A percentile compares a stretch with the other conserved stretches of the same genome.
Conservation (phyloP, 2,888 invertebrate genomes). For the Anorthoa munda region DNA sequence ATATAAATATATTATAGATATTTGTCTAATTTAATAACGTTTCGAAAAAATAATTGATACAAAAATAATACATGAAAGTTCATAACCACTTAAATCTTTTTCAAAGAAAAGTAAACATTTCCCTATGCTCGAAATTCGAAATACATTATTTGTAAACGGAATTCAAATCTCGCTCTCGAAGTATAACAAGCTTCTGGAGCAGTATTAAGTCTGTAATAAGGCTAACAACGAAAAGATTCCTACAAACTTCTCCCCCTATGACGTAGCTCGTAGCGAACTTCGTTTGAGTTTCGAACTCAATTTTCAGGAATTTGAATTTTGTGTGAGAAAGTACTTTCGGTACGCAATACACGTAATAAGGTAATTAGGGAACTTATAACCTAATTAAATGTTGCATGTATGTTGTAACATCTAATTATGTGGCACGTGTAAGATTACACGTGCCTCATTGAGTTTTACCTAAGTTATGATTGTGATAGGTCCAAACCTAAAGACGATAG, state of each 20-base stretch:
- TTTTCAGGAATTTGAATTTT: slow-evolving; percentile 33
- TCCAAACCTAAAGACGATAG: background rate
- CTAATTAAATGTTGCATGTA: background rate
- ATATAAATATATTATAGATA: no score
- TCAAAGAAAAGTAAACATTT: slow-evolving; percentile 19
- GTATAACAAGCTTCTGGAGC: slow-evolving; percentile 31
- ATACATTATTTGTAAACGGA: slow-evolving; percentile 35
- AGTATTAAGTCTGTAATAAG: slow-evolving; percentile 39
- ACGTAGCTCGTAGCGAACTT: background rate
- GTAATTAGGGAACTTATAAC: slow-evolving; percentile 16
- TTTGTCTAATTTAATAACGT: no score
- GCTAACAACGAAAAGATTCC: slow-evolving; percentile 34
- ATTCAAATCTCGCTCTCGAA: slow-evolving; percentile 32
- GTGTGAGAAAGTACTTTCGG: slow-evolving; percentile 3
- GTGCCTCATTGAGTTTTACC: background rate
- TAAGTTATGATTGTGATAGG: background rate
- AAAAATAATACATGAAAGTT: background rate
- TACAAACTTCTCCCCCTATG: slow-evolving; percentile 16
- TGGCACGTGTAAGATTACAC: background rate
- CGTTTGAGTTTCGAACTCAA: slow-evolving; percentile 7
- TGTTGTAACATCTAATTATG: background rate
- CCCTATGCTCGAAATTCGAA: slow-evolving; percentile 17
- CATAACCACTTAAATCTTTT: slow-evolving; percentile 9
- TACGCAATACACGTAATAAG: background rate
- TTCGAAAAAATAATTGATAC: background rate